Evolutionary conservation across 2,797 vertebrate genomes (phyloP).

Genomic region (Acanthopagrus latus): DNA sequence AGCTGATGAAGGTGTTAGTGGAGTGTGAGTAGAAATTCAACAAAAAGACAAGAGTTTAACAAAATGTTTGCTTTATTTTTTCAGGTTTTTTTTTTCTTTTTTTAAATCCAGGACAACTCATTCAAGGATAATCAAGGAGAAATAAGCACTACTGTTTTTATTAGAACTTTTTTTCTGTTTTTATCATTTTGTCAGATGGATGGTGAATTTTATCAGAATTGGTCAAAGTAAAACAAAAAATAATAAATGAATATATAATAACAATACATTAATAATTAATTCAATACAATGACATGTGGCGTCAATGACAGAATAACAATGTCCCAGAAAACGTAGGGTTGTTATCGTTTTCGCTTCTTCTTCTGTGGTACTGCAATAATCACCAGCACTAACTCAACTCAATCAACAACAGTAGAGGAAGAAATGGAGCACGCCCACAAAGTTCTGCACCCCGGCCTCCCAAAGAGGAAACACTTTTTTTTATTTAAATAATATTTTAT

Average conservation of each 20-base stretch:
- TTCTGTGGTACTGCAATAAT: constrained; percentile 83
- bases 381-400: constrained; percentile 88
- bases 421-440: constrained; percentile 75
- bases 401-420: constrained; percentile 86
- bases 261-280: constrained; percentile 87
- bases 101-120: constrained; percentile 84
- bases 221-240: constrained; percentile 83
- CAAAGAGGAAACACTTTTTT: constrained; percentile 86
- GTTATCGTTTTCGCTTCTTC: constrained; percentile 76
- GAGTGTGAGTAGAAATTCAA: constrained; percentile 12
- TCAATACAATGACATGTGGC: constrained; percentile 86
- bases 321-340: constrained; percentile 78
- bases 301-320: constrained; percentile 80
- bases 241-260: constrained; percentile 83
- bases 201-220: constrained; percentile 77
- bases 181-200: constrained; percentile 83
- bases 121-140: constrained; percentile 87
- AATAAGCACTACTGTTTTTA: constrained; percentile 84
- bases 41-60: constrained; percentile 70
- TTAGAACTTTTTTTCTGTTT: constrained; percentile 64
- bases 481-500: constrained; percentile 90
- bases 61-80: constrained; percentile 88
- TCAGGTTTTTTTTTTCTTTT: constrained; percentile 69
- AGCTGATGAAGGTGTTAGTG: background rate
- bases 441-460: constrained; percentile 75